These are phyloP conservation scores for Pampusana beccarii DNA, from an alignment of 2,113 vertebrate genomes.

Conservation along the genomic window DNA sequence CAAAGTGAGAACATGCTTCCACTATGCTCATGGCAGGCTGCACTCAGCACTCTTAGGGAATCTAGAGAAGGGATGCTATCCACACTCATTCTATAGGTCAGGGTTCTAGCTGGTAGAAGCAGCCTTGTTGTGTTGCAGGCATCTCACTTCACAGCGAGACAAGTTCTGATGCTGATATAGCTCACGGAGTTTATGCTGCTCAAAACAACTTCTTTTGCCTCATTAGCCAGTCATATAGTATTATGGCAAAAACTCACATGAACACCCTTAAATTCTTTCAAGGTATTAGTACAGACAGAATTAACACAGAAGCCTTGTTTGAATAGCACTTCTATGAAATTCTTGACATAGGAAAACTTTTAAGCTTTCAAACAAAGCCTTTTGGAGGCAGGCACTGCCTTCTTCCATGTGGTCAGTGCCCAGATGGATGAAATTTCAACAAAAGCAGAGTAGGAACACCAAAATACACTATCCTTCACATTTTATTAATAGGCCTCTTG, in stretches of 20 bases:
- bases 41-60: background rate
- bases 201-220: background rate
- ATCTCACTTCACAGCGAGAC: background rate
- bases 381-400: background rate
- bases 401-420: background rate
- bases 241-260: background rate
- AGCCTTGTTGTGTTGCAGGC: background rate
- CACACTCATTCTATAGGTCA: background rate
- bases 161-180: background rate
- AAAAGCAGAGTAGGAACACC: background rate
- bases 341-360: background rate
- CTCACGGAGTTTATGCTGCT: background rate
- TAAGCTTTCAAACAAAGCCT: background rate
- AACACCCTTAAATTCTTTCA: constrained; percentile 25
- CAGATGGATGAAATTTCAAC: background rate
- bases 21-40: background rate
- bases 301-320: constrained; percentile 40
- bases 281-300: constrained; percentile 35
- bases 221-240: background rate
- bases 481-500: background rate
- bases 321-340: background rate
- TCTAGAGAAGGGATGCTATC: background rate
- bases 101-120: background rate
- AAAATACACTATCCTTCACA: background rate
- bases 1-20: background rate